phyloP scores from a whole-genome alignment of 2,113 vertebrate genomes.

The Lagenorhynchus albirostris region DNA sequence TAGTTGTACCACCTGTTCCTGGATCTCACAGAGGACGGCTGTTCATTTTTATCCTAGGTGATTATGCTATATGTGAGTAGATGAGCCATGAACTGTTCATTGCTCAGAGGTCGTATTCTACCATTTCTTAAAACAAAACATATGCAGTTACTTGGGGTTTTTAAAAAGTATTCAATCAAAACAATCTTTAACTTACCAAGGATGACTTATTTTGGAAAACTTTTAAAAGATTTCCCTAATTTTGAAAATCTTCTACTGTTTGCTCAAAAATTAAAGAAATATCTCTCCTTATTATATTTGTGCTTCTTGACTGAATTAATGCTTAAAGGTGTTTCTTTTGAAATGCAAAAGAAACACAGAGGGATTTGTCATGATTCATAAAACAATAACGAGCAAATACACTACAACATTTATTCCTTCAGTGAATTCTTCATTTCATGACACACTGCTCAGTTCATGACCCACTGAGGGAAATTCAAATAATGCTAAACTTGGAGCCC shows the following conservation, averaged over 20 bases:
- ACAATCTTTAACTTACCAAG: constrained; percentile 27
- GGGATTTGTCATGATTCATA: background rate
- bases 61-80: constrained; percentile 59
- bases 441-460: background rate
- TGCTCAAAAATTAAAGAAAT: background rate
- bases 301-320: background rate
- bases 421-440: background rate
- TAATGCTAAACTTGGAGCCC: background rate
- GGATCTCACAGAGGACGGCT: constrained; percentile 61
- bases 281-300: background rate
- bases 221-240: constrained; percentile 18
- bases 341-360: background rate
- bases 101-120: constrained; percentile 55
- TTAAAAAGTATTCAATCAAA: constrained; percentile 60
- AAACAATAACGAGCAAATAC: background rate
- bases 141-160: constrained; percentile 64
- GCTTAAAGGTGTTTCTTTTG: background rate
- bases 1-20: constrained; percentile 71
- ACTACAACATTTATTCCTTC: background rate
- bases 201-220: background rate
- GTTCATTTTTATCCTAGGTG: constrained; percentile 60
- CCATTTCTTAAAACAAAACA: constrained; percentile 70
- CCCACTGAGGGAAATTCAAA: background rate
- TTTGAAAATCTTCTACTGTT: background rate
- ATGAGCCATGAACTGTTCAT: constrained; percentile 55